Conservation (phyloP, 2,113 vertebrate genomes). For the Henicopernis longicauda region DNA sequence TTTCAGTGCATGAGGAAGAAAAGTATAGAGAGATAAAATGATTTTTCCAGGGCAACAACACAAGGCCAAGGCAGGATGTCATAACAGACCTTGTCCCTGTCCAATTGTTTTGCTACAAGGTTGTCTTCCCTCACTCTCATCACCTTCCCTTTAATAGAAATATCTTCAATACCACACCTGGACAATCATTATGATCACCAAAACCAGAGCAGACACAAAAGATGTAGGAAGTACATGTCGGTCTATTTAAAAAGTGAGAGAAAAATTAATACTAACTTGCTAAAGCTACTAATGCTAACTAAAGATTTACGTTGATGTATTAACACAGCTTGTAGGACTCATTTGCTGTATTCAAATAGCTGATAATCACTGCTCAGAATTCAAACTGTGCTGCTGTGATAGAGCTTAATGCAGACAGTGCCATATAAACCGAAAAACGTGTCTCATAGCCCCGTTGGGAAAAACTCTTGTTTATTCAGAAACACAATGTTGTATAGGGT, state of each 20-base stretch:
- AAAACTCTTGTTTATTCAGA: neutral
- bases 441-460: neutral
- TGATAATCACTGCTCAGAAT: slow-evolving; percentile 17
- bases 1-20: neutral
- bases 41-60: neutral
- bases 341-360: neutral
- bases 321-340: neutral
- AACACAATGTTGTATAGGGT: neutral
- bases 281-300: neutral
- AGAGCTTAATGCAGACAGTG: neutral
- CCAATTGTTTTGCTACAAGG: neutral
- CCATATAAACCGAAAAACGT: neutral
- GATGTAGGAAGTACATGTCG: neutral
- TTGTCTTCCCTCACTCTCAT: neutral
- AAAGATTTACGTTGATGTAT: neutral
- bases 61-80: neutral
- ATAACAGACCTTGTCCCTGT: neutral
- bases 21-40: neutral
- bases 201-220: neutral
- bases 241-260: neutral
- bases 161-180: neutral
- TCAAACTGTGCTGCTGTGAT: neutral
- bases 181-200: neutral
- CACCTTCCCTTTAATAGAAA: neutral
- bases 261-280: neutral